Percentiles rank a stretch among this genome's conserved stretches.
These are phyloP conservation scores for Enteromius afrohamiltoni DNA, from an alignment of 2,797 vertebrate species.

Conservation along the genomic window DNA sequence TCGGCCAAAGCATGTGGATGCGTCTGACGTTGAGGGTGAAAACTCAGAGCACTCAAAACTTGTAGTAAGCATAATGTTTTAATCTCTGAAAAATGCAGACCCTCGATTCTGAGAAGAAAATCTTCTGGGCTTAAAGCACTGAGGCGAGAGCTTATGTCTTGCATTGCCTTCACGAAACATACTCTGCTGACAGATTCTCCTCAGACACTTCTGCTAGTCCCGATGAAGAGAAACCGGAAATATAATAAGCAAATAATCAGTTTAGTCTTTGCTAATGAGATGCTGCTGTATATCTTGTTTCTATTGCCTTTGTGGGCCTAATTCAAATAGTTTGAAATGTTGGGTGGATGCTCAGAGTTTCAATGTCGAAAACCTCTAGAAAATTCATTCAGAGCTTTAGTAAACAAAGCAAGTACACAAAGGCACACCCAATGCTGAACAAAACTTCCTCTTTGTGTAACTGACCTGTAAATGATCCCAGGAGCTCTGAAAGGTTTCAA, in stretches of 20 bases:
- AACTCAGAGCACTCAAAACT: background rate
- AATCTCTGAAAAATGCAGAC: background rate
- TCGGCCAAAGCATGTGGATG: conserved; percentile 86
- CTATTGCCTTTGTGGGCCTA: conserved; percentile 44
- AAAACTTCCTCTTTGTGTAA: background rate
- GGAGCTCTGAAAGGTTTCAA: background rate
- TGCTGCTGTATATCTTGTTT: conserved; percentile 40
- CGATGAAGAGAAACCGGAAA: conserved; percentile 1
- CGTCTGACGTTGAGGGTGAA: conserved; percentile 59
- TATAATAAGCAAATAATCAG: background rate
- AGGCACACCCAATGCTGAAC: background rate
- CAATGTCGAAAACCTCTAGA: background rate
- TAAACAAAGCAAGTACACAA: conserved; percentile 3
- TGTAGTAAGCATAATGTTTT: conserved; percentile 1
- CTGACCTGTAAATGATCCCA: background rate
- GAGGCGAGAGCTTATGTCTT: background rate
- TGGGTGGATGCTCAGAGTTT: conserved; percentile 1
- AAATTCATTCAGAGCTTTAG: background rate
- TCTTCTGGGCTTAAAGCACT: background rate
- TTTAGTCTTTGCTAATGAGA: conserved; percentile 25
- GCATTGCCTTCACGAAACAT: background rate
- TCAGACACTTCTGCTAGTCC: background rate
- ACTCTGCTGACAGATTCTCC: conserved; percentile 3
- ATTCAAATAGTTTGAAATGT: conserved; percentile 17
- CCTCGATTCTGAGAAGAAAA: background rate